Base-by-base conservation (phyloP, 2,888 invertebrate genomes). In the Scrobipalpa atriplicella region DNA sequence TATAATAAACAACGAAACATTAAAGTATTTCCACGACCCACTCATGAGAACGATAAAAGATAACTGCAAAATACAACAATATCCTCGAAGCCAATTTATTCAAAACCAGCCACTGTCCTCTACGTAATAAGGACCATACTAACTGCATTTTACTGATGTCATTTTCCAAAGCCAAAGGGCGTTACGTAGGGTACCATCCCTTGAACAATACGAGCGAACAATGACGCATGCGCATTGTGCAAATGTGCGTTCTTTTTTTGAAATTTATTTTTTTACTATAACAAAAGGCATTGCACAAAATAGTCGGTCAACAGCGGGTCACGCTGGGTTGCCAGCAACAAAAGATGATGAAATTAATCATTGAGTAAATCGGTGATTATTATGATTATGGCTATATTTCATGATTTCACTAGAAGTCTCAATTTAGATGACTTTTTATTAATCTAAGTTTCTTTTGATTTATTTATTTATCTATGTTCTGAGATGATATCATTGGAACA, bases 331-430 rank as follows among this genome's bases (percentile, higher is more conserved):
- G 74, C 73, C 79, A 71, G 72, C 76, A 79, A 90, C 87, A 90
- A 90, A 76, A 73, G 72, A 69, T 83, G 84, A 83, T 78, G 85
- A 88, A 90, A 89, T 89, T 86, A 87, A 88, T 88, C 84, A 86
- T 75, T 80, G 75, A 29, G 38, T 58, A 16, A 58, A 58, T 16
- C 58, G 58, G 13, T 36, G 29, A 56, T 29, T 19, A 56, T 36
- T 56, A 19, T 74, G 75, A 16, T 36, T 43, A 62, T 36, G 41
- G 65, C 76, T 76, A 79, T 78, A 72, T 73, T 77, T 74, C 75
- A 16, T 16, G 47, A 47, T 47, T 47, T 47, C 47, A 16, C 47
- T 47, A n/a, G 54, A 54, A 9, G 54, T 16, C 21, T 54, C 19
- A 54, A 21, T 54, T 21, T 21, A 19, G 54, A 10, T 19, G 16